These are phyloP conservation scores for Pedetes capensis DNA, from an alignment of 2,113 vertebrate species.

Conservation along the genomic window DNA sequence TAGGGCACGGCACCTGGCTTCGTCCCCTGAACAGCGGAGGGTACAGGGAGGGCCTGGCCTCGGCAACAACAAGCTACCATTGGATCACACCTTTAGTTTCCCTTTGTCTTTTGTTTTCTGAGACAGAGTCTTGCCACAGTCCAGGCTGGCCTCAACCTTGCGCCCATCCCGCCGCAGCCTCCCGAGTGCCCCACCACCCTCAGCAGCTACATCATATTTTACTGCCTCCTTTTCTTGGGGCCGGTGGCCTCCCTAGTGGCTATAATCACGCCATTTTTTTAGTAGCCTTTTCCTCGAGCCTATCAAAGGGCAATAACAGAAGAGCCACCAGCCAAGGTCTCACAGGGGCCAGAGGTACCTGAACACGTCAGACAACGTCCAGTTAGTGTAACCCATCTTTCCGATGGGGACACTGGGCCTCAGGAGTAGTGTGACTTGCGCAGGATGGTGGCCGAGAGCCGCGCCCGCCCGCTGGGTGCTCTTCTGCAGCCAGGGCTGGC, in stretches of 20 bases:
- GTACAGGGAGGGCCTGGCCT: not conserved
- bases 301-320: not conserved
- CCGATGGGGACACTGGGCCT: not conserved
- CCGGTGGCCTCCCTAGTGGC: not conserved
- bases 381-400: not conserved
- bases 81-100: too few relatives aligned
- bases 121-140: not conserved
- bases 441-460: too few relatives aligned
- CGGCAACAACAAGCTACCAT: too few relatives aligned
- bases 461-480: too few relatives aligned
- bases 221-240: not conserved
- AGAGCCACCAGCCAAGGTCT: not conserved
- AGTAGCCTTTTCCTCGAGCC: not conserved
- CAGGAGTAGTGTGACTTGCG: not conserved
- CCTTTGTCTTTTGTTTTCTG: not conserved
- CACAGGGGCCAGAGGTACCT: not conserved
- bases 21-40: not conserved
- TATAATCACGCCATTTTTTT: not conserved
- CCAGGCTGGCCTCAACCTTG: not conserved
- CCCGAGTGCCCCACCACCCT: not conserved
- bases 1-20: not conserved
- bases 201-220: not conserved
- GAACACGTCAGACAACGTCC: not conserved
- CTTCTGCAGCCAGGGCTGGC: too few relatives aligned
- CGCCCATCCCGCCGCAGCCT: too few relatives aligned